A percentile compares a stretch with the other conserved stretches of the same genome.
Evolutionary conservation across 2,888 invertebrate species (phyloP).

Genomic region (Parascotia fuliginaria): DNA sequence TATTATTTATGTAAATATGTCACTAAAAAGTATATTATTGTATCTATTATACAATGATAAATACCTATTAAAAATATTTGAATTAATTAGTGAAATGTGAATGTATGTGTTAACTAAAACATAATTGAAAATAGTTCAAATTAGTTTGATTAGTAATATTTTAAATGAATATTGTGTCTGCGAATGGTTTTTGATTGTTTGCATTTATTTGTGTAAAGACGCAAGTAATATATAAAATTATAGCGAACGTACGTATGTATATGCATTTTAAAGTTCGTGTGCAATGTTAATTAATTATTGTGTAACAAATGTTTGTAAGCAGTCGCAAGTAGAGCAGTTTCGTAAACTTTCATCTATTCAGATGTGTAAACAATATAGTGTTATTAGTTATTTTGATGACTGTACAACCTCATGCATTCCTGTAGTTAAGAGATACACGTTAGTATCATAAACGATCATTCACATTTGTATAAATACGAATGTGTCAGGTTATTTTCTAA

Average conservation of each 20-base stretch:
- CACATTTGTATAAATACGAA: slow-evolving; percentile 55
- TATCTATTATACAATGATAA: slow-evolving; percentile 58
- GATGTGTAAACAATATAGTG: slow-evolving; percentile 21
- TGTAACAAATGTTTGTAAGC: slow-evolving; percentile 29
- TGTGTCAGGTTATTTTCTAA: slow-evolving; percentile 75
- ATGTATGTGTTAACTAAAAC: slow-evolving; percentile 53
- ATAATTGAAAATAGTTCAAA: slow-evolving; percentile 70
- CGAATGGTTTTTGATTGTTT: slow-evolving; percentile 44
- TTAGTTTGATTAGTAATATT: slow-evolving; percentile 66
- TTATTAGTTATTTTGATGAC: slow-evolving; percentile 47
- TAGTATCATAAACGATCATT: slow-evolving; percentile 41
- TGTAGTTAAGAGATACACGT: slow-evolving; percentile 52
- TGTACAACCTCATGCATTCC: slow-evolving; percentile 67
- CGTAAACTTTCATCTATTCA: slow-evolving; percentile 14
- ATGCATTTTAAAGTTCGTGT: slow-evolving; percentile 19
- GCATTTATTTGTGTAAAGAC: slow-evolving; percentile 67
- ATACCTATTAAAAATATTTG: slow-evolving; percentile 50
- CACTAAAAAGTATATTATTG: slow-evolving; percentile 68
- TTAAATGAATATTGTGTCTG: slow-evolving; percentile 49
- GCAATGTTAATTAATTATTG: slow-evolving; percentile 32
- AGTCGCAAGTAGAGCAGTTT: slow-evolving; percentile 25
- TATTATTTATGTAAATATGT: slow-evolving; percentile 83
- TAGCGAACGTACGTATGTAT: slow-evolving; percentile 8
- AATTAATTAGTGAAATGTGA: slow-evolving; percentile 66
- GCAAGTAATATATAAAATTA: slow-evolving; percentile 28